phyloP scores from a whole-genome alignment of 2,888 invertebrate genomes.

The Lepidochrysops patricia region DNA sequence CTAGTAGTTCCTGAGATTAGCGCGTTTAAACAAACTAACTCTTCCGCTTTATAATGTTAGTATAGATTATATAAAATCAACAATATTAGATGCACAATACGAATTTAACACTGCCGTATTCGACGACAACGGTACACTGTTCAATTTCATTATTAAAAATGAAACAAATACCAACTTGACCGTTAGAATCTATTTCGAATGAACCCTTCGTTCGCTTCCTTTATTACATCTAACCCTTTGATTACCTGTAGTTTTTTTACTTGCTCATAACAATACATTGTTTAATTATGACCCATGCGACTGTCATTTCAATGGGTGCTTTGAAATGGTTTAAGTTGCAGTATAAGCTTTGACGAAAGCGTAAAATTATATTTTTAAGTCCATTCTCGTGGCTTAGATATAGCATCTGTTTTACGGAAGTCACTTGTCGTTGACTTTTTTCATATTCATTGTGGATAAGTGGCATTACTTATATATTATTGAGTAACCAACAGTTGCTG shows the following conservation, averaged over 20 bases:
- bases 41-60: no score
- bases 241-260: slow-evolving; percentile 59
- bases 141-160: background rate
- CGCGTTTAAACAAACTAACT: no score
- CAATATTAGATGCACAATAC: no score
- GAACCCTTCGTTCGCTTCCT: slow-evolving; percentile 52
- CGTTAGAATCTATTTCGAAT: slow-evolving; percentile 45
- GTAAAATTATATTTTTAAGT: background rate
- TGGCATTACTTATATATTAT: no score
- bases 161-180: slow-evolving; percentile 29
- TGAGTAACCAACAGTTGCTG: no score
- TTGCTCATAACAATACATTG: slow-evolving; percentile 28
- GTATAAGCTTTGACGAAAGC: background rate
- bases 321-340: background rate
- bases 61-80: no score
- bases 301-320: background rate
- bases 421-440: no score
- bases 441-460: no score
- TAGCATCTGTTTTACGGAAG: background rate
- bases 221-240: slow-evolving; percentile 57
- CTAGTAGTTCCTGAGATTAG: no score
- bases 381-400: background rate
- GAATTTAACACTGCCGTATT: background rate
- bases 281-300: slow-evolving; percentile 11
- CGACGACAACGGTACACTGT: background rate